Evolutionary conservation across 2,797 vertebrate species (phyloP).

Genomic region (Simalia tracyae): DNA sequence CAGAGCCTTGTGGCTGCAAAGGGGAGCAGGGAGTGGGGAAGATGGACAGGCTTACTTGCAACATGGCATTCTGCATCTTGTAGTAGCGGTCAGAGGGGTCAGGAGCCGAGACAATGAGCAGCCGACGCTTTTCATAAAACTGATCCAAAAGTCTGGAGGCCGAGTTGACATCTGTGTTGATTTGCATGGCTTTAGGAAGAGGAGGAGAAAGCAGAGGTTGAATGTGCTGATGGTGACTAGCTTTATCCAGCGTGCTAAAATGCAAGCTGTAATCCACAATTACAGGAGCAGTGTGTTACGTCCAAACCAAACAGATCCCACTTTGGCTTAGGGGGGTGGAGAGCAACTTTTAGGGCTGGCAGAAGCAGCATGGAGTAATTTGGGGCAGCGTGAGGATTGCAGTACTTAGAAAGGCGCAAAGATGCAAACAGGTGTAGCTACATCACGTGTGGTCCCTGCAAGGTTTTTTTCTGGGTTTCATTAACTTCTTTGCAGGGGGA

Average conservation of each 20-base stretch:
- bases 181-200: conserved; percentile 80
- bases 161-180: conserved; percentile 85
- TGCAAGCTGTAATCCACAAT: not conserved
- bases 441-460: no score
- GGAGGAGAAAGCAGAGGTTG: accelerated
- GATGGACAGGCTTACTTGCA: conserved; percentile 79
- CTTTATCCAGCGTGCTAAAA: not conserved
- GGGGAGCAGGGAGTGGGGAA: not conserved
- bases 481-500: no score
- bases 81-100: conserved; percentile 84
- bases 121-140: conserved; percentile 88
- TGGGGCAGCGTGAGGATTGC: no score
- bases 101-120: conserved; percentile 88
- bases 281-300: no score
- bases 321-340: not conserved
- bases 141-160: conserved; percentile 86
- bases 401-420: no score
- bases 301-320: no score
- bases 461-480: no score
- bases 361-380: no score
- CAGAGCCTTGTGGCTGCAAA: accelerated
- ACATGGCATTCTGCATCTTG: conserved; percentile 89
- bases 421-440: no score
- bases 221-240: not conserved
- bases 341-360: not conserved